A percentile compares a stretch with the other conserved stretches of the same genome.
Evolutionary conservation across 2,888 invertebrate genomes (phyloP).

Genomic region (Merodon equestris): DNA sequence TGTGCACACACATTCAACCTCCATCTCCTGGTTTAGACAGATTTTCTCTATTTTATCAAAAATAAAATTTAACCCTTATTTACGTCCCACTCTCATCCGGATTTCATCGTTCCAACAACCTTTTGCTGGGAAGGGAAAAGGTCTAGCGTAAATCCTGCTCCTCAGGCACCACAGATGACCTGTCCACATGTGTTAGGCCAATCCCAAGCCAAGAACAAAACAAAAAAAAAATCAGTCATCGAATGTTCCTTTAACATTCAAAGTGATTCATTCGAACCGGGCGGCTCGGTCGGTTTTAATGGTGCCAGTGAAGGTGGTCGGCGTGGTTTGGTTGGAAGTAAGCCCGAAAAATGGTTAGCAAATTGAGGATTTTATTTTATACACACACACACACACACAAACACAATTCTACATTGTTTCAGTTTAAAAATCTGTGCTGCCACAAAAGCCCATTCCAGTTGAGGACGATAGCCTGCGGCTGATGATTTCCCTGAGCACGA

Average conservation of each 20-base stretch:
- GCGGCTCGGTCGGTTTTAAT: constrained; percentile 49
- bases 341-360: constrained; percentile 67
- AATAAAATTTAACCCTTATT: constrained; percentile 68
- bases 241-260: constrained; percentile 30
- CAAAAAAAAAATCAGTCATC: not conserved
- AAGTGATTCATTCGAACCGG: constrained; percentile 56
- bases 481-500: too few relatives aligned
- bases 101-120: too few relatives aligned
- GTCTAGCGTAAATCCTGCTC: constrained; percentile 53
- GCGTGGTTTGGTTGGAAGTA: not conserved
- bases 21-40: constrained; percentile 4
- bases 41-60: constrained; percentile 60
- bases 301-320: constrained; percentile 50
- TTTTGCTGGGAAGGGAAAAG: not conserved
- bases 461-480: constrained; percentile 67
- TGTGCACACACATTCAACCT: not conserved
- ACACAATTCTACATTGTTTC: constrained; percentile 7
- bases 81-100: not conserved
- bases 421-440: constrained; percentile 57
- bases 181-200: constrained; percentile 68
- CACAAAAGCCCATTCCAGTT: constrained; percentile 62
- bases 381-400: constrained; percentile 25
- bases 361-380: constrained; percentile 67
- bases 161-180: constrained; percentile 58
- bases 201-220: constrained; percentile 15